Evolutionary conservation across 2,888 invertebrate species (phyloP).

Genomic region (Listrodromus nycthemerus): DNA sequence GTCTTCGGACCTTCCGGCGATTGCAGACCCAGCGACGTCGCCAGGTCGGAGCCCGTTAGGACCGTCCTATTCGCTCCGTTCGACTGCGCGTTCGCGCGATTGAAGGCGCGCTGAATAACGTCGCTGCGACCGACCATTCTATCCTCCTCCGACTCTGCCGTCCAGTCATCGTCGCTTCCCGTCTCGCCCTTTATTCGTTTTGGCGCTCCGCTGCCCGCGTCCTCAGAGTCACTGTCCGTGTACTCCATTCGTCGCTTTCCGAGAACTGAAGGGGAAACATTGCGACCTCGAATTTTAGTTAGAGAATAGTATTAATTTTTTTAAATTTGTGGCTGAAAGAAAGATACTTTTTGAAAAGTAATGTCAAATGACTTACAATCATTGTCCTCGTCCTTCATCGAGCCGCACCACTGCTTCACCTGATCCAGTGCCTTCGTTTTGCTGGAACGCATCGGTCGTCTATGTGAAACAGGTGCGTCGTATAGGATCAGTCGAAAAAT

Average conservation of each 20-base stretch:
- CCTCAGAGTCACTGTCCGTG: conserved; percentile 85
- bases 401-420: conserved; percentile 94
- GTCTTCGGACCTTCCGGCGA: conserved; percentile 70
- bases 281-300: neutral
- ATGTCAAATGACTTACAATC: conserved; percentile 73
- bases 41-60: conserved; percentile 85
- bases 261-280: conserved; percentile 70
- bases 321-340: neutral
- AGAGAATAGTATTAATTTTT: neutral
- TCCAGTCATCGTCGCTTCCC: conserved; percentile 84
- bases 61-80: conserved; percentile 81
- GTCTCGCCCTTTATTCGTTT: conserved; percentile 87
- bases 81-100: conserved; percentile 81
- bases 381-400: conserved; percentile 86
- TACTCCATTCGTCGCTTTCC: conserved; percentile 85
- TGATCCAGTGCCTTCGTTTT: conserved; percentile 93
- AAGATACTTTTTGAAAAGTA: neutral
- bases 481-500: conserved; percentile 6
- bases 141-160: conserved; percentile 85
- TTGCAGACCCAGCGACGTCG: conserved; percentile 85
- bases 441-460: conserved; percentile 91
- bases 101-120: conserved; percentile 82
- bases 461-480: conserved; percentile 74
- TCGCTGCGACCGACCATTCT: conserved; percentile 80
- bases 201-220: conserved; percentile 82